Conservation (phyloP, 2,797 vertebrate genomes). For the Fistularia commersonii region DNA sequence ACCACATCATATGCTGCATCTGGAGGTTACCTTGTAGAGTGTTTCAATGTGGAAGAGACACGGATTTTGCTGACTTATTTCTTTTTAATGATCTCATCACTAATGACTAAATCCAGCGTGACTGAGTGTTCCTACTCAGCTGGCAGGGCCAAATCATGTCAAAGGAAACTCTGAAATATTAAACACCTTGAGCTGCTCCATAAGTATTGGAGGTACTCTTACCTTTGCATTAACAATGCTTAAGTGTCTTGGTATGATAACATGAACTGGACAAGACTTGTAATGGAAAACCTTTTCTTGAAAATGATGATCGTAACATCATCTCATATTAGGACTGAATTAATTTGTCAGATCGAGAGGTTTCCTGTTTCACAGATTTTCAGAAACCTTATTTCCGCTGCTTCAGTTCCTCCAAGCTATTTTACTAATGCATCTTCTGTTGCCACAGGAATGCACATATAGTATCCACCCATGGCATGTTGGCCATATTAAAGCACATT, state of each 20-base stretch:
- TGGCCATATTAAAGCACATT: slow-evolving; percentile 59
- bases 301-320: slow-evolving; percentile 45
- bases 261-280: slow-evolving; percentile 17
- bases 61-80: slow-evolving; percentile 47
- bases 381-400: slow-evolving; percentile 27
- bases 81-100: slow-evolving; percentile 52
- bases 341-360: slow-evolving; percentile 22
- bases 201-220: slow-evolving; percentile 58
- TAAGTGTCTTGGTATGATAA: slow-evolving; percentile 36
- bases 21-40: slow-evolving; percentile 3
- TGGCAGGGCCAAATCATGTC: slow-evolving; percentile 51
- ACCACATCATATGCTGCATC: slow-evolving; percentile 16
- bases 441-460: slow-evolving; percentile 53
- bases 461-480: slow-evolving; percentile 42
- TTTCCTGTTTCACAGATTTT: slow-evolving; percentile 16
- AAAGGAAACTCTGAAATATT: slow-evolving; percentile 73
- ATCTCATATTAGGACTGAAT: slow-evolving; percentile 44
- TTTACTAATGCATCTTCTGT: slow-evolving; percentile 35
- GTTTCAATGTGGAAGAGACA: slow-evolving; percentile 6
- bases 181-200: slow-evolving; percentile 54
- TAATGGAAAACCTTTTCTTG: slow-evolving; percentile 55
- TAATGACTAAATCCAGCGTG: slow-evolving; percentile 69
- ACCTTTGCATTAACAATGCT: slow-evolving; percentile 56
- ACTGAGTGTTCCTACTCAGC: slow-evolving; percentile 63
- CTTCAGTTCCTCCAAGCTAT: slow-evolving; percentile 41